phyloP scores from a whole-genome alignment of 2,113 vertebrate genomes.

The Collichthys lucidus region DNA sequence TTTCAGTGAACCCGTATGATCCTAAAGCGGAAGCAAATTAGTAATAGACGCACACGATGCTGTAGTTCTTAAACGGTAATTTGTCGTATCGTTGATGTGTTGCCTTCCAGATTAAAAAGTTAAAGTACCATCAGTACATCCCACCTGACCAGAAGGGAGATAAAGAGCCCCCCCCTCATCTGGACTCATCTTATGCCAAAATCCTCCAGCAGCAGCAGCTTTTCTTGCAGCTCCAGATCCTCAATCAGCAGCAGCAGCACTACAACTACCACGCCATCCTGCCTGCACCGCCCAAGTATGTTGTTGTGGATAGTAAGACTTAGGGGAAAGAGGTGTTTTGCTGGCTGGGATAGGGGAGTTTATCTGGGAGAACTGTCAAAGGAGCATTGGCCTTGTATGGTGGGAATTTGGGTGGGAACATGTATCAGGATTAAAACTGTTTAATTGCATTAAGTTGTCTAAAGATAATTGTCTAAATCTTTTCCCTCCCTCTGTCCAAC shows the following conservation, averaged over 20 bases:
- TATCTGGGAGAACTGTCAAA: neutral
- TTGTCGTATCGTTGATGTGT: neutral
- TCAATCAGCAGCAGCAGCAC: constrained; percentile 93
- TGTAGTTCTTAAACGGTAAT: neutral
- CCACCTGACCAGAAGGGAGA: constrained; percentile 94
- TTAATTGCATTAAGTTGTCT: neutral
- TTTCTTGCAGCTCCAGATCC: constrained; percentile 95
- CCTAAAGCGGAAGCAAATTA: too few relatives aligned
- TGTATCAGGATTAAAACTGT: neutral
- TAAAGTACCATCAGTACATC: constrained; percentile 97
- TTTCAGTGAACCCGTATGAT: too few relatives aligned
- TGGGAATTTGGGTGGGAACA: neutral
- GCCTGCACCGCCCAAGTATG: constrained; percentile 90
- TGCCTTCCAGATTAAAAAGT: constrained; percentile 87
- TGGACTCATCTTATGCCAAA: constrained; percentile 93
- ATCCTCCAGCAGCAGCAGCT: constrained; percentile 96
- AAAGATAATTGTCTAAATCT: neutral
- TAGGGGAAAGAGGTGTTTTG: neutral
- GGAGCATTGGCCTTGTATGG: neutral
- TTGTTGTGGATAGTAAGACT: neutral
- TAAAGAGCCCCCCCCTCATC: constrained; percentile 83
- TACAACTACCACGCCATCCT: constrained; percentile 93
- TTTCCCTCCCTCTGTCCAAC: constrained; percentile 11
- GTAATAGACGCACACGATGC: too few relatives aligned
- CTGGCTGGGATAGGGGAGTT: neutral